Evolutionary conservation across 1,140 invertebrate species (phyloP).

Genomic region (Sitophilus oryzae): DNA sequence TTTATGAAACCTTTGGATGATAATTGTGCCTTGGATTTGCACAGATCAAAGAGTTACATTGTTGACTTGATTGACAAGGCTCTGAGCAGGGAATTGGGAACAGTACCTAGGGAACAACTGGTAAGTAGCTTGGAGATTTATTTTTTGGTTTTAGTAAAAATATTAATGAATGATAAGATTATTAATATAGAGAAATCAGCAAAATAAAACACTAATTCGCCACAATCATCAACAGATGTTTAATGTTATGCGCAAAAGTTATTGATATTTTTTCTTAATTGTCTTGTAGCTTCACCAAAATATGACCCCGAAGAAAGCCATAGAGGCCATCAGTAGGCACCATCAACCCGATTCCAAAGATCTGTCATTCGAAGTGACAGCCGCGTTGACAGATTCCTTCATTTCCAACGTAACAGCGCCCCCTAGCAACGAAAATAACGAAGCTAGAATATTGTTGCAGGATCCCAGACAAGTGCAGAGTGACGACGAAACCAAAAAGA

Average conservation of each 20-base stretch:
- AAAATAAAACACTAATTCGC: no score
- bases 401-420: constrained; percentile 22
- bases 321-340: constrained; percentile 32
- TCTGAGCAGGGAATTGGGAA: constrained; percentile 41
- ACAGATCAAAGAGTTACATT: constrained; percentile 44
- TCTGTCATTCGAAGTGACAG: constrained; percentile 31
- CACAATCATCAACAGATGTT: no score
- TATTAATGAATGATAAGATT: background rate
- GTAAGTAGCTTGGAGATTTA: background rate
- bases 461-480: background rate
- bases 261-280: background rate
- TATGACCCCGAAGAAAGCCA: constrained; percentile 30
- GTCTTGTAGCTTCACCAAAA: constrained; percentile 22
- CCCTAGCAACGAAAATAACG: background rate
- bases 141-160: background rate
- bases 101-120: constrained; percentile 23
- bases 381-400: constrained; percentile 30
- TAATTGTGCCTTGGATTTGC: constrained; percentile 40
- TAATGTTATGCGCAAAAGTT: no score
- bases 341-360: constrained; percentile 21
- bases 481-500: background rate
- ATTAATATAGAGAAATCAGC: no score
- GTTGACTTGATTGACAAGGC: constrained; percentile 45
- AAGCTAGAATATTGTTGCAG: background rate
- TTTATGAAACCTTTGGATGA: constrained; percentile 23